Base-by-base conservation (phyloP, 2,888 invertebrate species). In the Chamaedrilus cognettii region DNA sequence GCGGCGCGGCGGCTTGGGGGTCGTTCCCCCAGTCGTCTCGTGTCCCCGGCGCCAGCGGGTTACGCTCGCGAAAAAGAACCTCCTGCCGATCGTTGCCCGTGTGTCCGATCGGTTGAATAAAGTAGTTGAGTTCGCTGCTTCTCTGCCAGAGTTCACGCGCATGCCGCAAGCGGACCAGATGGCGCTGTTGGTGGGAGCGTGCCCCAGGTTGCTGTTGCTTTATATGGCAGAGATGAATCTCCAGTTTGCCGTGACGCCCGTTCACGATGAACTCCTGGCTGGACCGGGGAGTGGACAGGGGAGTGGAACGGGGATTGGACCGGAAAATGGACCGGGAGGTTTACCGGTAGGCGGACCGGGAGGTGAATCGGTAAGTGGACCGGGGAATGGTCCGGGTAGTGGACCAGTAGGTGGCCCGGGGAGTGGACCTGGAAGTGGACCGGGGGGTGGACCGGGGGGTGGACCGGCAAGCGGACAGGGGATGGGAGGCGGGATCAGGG, bases 211-310 rank as follows among this genome's bases (percentile, higher is more conserved):
- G 15, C 71, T 82, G 67, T 72, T 82, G 1, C 73, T 82, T 26
- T 77, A 76, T 64, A 82, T 82, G 82, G 80, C 82, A 0, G 82
- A 82, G 71, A 77, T 77, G 56, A 79, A 81, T 71, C 81, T 81
- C 70, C 78, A 81, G 69, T 82, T 82, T 65, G 82, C 78, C 11
- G 80, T 81, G 26, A 80, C 79, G 5, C 79, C 80, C 3, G 59
- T 63, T 3, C 50, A 30, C 3, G 62, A 62, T 1, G 50, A 52
- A 7, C 11, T 19, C 11, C n/a, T n/a, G n/a, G n/a, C n/a, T n/a
- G n/a, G n/a, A n/a, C n/a, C n/a, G n/a, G n/a, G n/a, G n/a, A n/a
- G n/a, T n/a, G n/a, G n/a, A n/a, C n/a, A n/a, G n/a, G n/a, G n/a
- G n/a, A n/a, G n/a, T n/a, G n/a, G n/a, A n/a, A n/a, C n/a, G n/a